These are phyloP conservation scores for Goniozus legneri DNA, from an alignment of 1,140 invertebrate species.

Conservation along the genomic window DNA sequence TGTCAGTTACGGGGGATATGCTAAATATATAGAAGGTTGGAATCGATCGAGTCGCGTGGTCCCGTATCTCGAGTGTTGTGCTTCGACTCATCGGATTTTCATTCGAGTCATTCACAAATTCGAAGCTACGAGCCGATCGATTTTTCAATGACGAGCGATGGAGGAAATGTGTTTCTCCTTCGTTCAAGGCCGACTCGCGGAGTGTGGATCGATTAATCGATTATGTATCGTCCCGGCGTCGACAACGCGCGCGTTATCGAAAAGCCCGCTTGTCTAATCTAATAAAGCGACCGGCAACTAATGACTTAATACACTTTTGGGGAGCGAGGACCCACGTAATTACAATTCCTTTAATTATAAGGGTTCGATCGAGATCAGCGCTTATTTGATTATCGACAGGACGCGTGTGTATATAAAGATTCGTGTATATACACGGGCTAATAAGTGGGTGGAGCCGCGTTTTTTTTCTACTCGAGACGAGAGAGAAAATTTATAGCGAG, in stretches of 20 bases:
- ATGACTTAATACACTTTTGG: slow-evolving; percentile 31
- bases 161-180: too few relatives aligned
- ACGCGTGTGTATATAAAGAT: too few relatives aligned
- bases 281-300: slow-evolving; percentile 33
- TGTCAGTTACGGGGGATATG: slow-evolving; percentile 45
- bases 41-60: slow-evolving; percentile 31
- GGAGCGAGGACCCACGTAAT: slow-evolving; percentile 27
- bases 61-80: slow-evolving; percentile 29
- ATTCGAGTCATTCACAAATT: too few relatives aligned
- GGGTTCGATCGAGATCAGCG: slow-evolving; percentile 26
- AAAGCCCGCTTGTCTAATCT: slow-evolving; percentile 36
- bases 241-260: too few relatives aligned
- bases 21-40: slow-evolving; percentile 40
- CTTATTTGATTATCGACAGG: slow-evolving; percentile 40
- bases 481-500: too few relatives aligned
- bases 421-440: slow-evolving; percentile 36
- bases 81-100: slow-evolving; percentile 30
- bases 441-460: slow-evolving; percentile 30
- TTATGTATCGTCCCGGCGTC: too few relatives aligned
- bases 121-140: too few relatives aligned
- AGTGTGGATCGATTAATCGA: too few relatives aligned
- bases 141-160: too few relatives aligned
- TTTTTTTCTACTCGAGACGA: too few relatives aligned
- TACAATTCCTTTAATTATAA: slow-evolving; percentile 38
- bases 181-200: too few relatives aligned